Base-by-base conservation (phyloP, 2,888 invertebrate genomes). In the Stenodera caucasica region DNA sequence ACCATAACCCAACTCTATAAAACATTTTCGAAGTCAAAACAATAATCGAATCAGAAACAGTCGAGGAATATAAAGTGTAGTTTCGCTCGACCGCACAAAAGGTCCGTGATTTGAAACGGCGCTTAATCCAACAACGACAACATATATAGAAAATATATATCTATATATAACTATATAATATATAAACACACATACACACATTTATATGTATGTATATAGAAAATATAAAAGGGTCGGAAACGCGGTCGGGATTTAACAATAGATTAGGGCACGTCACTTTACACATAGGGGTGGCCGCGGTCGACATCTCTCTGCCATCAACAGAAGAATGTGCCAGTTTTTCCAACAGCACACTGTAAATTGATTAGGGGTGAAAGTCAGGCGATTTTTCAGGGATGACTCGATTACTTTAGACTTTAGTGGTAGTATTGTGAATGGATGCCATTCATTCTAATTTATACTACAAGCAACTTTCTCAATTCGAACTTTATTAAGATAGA, bases 311-410 rank as follows among this genome's bases (percentile, higher is more conserved):
- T 59, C 60, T 65, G 65, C 60, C 60, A 53, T 64, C 65, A 66
- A 60, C 65, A 69, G 64, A 69, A 67, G 66, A 70, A 67, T 65
- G 67, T 54, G 63, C 56, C 56, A 63, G 64, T 69, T 67, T 69
- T 70, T 65, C 66, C 64, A 66, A 26, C 63, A 66, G 60, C 61
- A 12, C 64, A 26, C 5, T 66, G 63, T 70, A 71, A 73, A 74
- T 74, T 75, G 72, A 73, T 73, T 73, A 73, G 64, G 67, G 67
- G 63, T 69, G 68, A 70, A 72, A 72, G 68, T 65, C 59, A 61
- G 60, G 67, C 67, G 66, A 71, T 72, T 73, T 74, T 73, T 72
- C 71, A 72, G 68, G 65, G 70, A 70, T 69, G 74, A 72, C 71
- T 70, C 72, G 71, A 73, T 74, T 74, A 72, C 73, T 69, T 67